Conservation (phyloP, 2,797 vertebrate species). For the Pristis pectinata region DNA sequence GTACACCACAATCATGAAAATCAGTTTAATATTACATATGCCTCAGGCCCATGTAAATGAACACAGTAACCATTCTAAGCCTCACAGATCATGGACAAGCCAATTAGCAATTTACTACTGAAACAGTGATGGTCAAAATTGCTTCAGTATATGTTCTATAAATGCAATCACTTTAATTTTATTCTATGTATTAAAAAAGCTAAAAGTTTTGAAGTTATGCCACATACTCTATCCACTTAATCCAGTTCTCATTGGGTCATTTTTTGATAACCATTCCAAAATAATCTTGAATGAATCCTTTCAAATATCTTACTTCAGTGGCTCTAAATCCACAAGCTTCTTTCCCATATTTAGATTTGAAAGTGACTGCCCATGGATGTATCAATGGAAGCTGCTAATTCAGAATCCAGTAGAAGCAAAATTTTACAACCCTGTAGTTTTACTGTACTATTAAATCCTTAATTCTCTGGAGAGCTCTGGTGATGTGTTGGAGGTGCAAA, state of each 20-base stretch:
- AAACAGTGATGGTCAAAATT: neutral
- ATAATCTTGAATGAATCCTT: neutral
- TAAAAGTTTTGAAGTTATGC: neutral
- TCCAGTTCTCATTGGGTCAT: neutral
- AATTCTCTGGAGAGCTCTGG: conserved; percentile 13
- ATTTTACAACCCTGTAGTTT: conserved; percentile 15
- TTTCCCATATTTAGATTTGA: neutral
- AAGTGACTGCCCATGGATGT: too few relatives aligned
- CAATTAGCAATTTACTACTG: neutral
- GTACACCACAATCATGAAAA: neutral
- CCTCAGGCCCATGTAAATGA: neutral
- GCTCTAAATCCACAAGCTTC: neutral
- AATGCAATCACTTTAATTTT: neutral
- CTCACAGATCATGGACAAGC: neutral
- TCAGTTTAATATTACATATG: neutral
- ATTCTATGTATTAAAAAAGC: neutral
- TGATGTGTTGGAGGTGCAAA: conserved; percentile 9
- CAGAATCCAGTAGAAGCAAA: neutral
- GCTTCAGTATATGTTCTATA: neutral
- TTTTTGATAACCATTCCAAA: neutral
- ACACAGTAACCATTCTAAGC: neutral
- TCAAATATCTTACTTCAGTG: neutral
- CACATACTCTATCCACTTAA: neutral
- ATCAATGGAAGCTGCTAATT: neutral
- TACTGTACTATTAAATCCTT: conserved; percentile 17